Base-by-base conservation (phyloP, 2,797 vertebrate genomes). In the Steatocranus sp. region DNA sequence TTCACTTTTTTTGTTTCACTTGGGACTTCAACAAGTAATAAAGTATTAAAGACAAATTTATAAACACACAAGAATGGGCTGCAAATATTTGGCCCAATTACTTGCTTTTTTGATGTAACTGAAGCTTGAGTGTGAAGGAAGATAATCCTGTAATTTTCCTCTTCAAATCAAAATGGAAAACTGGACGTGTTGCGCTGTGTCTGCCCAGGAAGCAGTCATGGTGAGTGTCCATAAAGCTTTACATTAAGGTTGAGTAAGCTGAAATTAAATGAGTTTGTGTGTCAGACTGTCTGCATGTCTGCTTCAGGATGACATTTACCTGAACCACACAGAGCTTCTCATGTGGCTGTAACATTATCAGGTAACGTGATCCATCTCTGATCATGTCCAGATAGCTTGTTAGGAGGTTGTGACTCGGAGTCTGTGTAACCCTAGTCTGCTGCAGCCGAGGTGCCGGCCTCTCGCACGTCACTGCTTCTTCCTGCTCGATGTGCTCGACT, bases 291-390 rank as follows among this genome's bases (percentile, higher is more conserved):
- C 9, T 32, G 36, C 50, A 36, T 53, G 76, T 34, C 76, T 78
- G 80, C 82, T 61, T 81, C 27, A 23, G 4, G 41, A 66, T 82
- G 78, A 76, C 86, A 78, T 86, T 83, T 79, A 70, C 80, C 76
- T 87, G 76, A 80, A 80, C 34, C 76, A 73, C 38, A 27, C 66
- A 61, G 77, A 76, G 54, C 81, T 46, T 27, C 46, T 27, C 73
- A 4, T 87, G 81, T 38, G 48, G 51, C 78, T 88, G 95, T 90
- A 96, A 96, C 87, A 43, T 80, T 61, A 95, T 79, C 91, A 82
- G 86, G 95, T 91, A 92, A 96, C 4, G 74, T 83, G 94, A 96
- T 75, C 92, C 14, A 84, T 36, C 58, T 56, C 75, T 73, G 86
- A 68, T 90, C 86, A 76, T 49, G 75, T 86, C 81, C 58, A 56